These are phyloP conservation scores for Herpailurus yagouaroundi DNA, from an alignment of 2,113 vertebrate genomes.

Conservation along the genomic window DNA sequence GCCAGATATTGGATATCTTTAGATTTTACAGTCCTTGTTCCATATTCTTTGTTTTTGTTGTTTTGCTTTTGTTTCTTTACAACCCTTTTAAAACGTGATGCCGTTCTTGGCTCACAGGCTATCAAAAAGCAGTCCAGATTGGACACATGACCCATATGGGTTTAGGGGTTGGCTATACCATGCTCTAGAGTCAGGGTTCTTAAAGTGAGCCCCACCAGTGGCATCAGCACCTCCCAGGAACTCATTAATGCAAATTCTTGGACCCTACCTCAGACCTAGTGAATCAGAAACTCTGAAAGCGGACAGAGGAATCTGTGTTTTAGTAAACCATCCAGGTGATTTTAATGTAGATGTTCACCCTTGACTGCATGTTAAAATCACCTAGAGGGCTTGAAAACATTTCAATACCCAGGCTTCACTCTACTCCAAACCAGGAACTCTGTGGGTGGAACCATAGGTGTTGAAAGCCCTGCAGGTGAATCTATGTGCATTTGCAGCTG, in stretches of 20 bases:
- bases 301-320: not conserved
- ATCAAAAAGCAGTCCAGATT: not conserved
- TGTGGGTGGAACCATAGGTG: accelerated
- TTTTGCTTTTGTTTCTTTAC: conserved; percentile 23
- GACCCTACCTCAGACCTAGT: not conserved
- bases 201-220: not conserved
- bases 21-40: not conserved
- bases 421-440: not conserved
- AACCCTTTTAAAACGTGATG: not conserved
- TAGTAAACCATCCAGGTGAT: not conserved
- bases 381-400: not conserved
- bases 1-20: not conserved
- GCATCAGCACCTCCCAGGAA: not conserved
- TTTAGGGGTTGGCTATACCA: not conserved
- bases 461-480: not conserved
- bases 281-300: not conserved
- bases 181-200: not conserved
- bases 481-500: not conserved
- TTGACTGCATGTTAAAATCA: not conserved
- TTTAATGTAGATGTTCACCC: not conserved
- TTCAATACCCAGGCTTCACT: not conserved
- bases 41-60: not conserved
- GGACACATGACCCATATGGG: not conserved
- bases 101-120: not conserved
- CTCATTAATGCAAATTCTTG: not conserved